Evolutionary conservation across 2,888 invertebrate species (phyloP), one percentile per base, ranked within the genome.

Genomic region (Brachyptera putata): DNA sequence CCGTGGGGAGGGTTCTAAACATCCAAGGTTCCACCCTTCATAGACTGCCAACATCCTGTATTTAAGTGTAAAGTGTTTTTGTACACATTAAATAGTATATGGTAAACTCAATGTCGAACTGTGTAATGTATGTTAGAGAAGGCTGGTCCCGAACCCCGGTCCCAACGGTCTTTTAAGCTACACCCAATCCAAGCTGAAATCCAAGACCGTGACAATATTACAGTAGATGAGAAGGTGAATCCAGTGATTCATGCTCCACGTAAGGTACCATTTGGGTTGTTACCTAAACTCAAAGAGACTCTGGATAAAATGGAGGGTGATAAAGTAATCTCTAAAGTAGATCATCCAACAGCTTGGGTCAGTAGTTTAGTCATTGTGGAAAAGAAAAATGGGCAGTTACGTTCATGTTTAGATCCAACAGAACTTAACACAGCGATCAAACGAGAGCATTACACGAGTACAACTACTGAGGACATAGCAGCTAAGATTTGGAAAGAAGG

Each of bases 351-450:
- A 1, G 11, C 36, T 11, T 56, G 56, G 60, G 56, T 56, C 1
- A 53, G 16, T 26, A 60, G 50, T n/a, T n/a, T 56, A 18, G 56
- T 41, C 9, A 43, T 60, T 18, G 56, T 56, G 1, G 46, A 60
- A 22, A 59, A 59, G 36, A 7, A n/a, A 18, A 56, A 50, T 39
- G 59, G 59, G 11, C 5, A 11, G 14, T 16, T 59, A 36, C n/a
- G 59, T n/a, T 9, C 59, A 9, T 59, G 55, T 37, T 24, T 59
- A 25, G 59, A 55, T 16, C 59, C 59, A n/a, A 36, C 37, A 41
- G 3, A 59, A n/a, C 39, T 59, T 13, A 59, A 59, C 26, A 13
- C 5, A 13, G 59, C 39, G 7, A 55, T 59, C 9, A 59, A 39
- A 18, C 22, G 55, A 13, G 39, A 53, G 24, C 50, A 53, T 53